Evolutionary conservation across 92 coral and sea anemone species (phyloP), one percentile per base, ranked within the genome.

Genomic region (Porites divaricata): DNA sequence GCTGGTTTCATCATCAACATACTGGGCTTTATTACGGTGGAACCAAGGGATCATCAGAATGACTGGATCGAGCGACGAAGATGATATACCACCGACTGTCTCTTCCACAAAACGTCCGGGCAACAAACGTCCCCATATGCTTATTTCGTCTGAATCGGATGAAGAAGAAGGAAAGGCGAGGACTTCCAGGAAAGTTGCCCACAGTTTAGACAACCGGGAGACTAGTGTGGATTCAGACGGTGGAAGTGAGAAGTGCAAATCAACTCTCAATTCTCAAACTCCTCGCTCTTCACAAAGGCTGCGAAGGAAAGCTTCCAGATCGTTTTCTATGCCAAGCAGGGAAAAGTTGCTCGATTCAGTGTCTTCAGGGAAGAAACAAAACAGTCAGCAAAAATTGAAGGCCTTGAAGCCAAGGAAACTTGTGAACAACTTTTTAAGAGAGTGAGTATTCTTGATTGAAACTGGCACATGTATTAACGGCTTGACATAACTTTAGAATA

Each of bases 381-480:
- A 63, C 1, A 86, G 78, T 50, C 71, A 72, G 57, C 26, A 65
- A 41, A 85, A 74, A 75, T 49, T 85, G 9, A 81, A 67, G 64
- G 67, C 56, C 17, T 74, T 93, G 50, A 90, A 66, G 70, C 98
- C 95, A 8, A 79, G 95, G 49, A 81, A 85, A 52, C 86, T 93
- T 26, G 91, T 91, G n/a, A 95, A 90, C 83, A 91, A 95, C 70
- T 93, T 95, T 58, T 86, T 95, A 61, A 91, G 87, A 87, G 98
- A 91, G 98, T 95, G 86, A 95, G 97, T 85, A 4, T 14, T 54
- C 16, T 54, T 54, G 59, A 54, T 11, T 54, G 59, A 54, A 54
- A 11, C 45, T 35, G 45, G 45, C 4, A 35, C 45, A 35, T 35
- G 45, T 35, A 4, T 35, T 35, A 35, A 35, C 45, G 4, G 45